Conservation (phyloP, 2,113 vertebrate species). For the Balaeniceps rex region DNA sequence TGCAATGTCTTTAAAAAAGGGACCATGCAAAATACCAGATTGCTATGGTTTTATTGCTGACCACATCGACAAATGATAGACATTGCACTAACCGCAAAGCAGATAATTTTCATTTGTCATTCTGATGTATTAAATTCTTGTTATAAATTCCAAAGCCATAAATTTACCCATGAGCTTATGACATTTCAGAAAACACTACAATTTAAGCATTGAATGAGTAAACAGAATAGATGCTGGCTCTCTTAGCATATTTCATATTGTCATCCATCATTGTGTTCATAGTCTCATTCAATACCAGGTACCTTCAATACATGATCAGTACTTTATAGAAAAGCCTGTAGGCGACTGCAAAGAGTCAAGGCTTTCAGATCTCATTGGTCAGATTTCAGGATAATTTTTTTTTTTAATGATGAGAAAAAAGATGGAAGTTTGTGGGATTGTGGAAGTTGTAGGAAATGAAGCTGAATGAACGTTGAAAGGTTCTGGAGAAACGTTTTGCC, state of each 20-base stretch:
- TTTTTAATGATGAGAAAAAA: not conserved
- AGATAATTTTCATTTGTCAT: not conserved
- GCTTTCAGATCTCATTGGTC: not conserved
- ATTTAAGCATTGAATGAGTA: not conserved
- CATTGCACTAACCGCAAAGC: not conserved
- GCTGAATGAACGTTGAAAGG: not conserved
- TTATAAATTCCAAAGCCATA: not conserved
- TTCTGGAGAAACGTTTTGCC: not conserved
- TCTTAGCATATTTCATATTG: not conserved
- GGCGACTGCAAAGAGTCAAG: not conserved
- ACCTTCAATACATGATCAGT: not conserved
- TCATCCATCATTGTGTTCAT: not conserved
- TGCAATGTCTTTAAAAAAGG: not conserved
- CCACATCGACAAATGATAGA: not conserved
- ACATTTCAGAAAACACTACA: not conserved
- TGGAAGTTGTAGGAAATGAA: not conserved
- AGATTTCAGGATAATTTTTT: not conserved
- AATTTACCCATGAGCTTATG: not conserved
- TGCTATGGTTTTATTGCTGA: not conserved
- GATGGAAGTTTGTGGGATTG: not conserved
- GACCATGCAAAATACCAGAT: not conserved
- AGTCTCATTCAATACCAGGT: not conserved
- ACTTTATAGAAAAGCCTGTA: not conserved
- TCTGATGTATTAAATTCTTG: not conserved
- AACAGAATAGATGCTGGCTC: not conserved